A percentile compares a stretch with the other conserved stretches of the same genome.
These are phyloP conservation scores for Serinus canaria DNA, from an alignment of 2,113 vertebrate species.

Conservation along the genomic window DNA sequence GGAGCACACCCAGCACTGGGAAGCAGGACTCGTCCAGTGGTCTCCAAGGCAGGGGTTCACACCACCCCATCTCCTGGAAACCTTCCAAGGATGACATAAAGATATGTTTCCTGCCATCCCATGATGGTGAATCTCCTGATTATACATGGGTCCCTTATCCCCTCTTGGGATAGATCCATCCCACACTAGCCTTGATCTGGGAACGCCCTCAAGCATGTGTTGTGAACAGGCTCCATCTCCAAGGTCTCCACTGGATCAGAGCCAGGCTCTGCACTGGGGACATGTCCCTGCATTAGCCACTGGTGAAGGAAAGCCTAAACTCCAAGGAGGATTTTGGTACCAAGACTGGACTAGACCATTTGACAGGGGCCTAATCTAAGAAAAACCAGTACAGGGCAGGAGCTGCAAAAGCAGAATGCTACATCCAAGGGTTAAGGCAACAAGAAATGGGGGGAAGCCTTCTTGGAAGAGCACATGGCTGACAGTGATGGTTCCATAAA, in stretches of 20 bases:
- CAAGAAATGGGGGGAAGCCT: background rate
- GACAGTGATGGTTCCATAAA: constrained; percentile 43
- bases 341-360: background rate
- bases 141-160: background rate
- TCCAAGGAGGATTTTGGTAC: background rate
- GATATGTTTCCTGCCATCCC: background rate
- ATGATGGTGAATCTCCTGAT: background rate
- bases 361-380: background rate
- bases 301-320: background rate
- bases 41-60: background rate
- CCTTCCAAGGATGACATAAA: background rate
- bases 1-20: background rate
- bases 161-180: background rate
- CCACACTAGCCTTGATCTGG: background rate
- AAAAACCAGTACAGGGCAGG: background rate
- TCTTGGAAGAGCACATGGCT: constrained; percentile 22
- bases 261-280: background rate
- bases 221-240: background rate
- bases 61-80: background rate
- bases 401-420: background rate
- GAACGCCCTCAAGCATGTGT: rapidly evolving
- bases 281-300: background rate
- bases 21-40: background rate
- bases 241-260: background rate
- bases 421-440: background rate